Percentiles rank a stretch among this genome's conserved stretches.
Conservation (phyloP, 2,888 invertebrate genomes). For the Chaetogeoica ovagalla region DNA sequence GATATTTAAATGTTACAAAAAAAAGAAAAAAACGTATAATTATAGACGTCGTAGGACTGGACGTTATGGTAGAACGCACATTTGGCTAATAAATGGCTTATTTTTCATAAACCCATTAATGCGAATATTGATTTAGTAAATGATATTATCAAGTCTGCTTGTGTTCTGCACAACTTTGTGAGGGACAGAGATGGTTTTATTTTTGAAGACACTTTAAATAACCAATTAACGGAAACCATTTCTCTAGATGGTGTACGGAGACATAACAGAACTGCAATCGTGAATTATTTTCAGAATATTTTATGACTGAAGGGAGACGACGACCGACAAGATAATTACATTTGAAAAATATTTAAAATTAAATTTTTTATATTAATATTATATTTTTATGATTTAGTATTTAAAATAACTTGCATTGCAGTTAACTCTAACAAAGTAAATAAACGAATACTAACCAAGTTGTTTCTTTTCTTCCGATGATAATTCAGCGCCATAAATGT, state of each 20-base stretch:
- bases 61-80: too few species aligned
- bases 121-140: not conserved
- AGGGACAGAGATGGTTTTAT: not conserved
- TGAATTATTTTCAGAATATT: slow-evolving; percentile 11
- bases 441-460: too few species aligned
- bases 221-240: slow-evolving; percentile 11
- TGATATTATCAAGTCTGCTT: not conserved
- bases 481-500: too few species aligned
- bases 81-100: not conserved
- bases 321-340: slow-evolving; percentile 22
- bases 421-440: too few species aligned
- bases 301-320: slow-evolving; percentile 14
- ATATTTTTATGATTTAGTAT: too few species aligned
- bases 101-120: slow-evolving; percentile 1
- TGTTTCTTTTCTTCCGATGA: too few species aligned
- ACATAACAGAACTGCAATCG: slow-evolving; percentile 18
- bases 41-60: too few species aligned
- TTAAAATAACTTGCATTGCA: too few species aligned
- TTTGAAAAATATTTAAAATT: not conserved
- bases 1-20: too few species aligned
- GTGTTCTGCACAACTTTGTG: not conserved
- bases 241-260: slow-evolving; percentile 2
- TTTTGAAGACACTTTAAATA: slow-evolving; percentile 10
- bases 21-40: too few species aligned
- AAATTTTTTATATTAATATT: too few species aligned